These are phyloP conservation scores for Heliangelus exortis DNA, from an alignment of 2,797 vertebrate species.

Conservation along the genomic window DNA sequence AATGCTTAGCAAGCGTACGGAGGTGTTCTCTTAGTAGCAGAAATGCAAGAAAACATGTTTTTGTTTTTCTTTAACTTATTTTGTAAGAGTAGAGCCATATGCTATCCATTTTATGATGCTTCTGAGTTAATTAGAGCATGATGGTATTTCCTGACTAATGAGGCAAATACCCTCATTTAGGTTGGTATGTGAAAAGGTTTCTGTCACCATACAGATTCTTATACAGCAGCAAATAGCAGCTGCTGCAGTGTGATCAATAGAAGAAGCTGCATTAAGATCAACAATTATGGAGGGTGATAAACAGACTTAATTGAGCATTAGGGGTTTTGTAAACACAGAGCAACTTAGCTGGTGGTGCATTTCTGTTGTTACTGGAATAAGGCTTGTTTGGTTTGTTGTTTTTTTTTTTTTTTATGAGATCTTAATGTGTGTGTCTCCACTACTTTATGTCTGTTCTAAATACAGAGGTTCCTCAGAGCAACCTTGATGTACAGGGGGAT, in stretches of 20 bases:
- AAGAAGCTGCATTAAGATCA: background rate
- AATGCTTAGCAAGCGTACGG: background rate
- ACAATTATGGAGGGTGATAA: background rate
- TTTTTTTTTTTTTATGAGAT: background rate
- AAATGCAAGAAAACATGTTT: conserved; percentile 9
- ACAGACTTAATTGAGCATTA: background rate
- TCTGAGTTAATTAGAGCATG: conserved; percentile 50
- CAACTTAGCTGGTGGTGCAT: background rate
- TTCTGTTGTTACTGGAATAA: background rate
- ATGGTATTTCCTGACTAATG: conserved; percentile 53
- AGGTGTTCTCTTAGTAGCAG: background rate
- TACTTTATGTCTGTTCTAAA: background rate
- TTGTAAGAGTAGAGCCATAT: background rate
- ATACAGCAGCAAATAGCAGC: background rate
- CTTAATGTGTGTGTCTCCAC: background rate
- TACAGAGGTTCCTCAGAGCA: background rate
- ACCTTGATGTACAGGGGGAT: background rate
- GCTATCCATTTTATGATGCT: conserved; percentile 37
- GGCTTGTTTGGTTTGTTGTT: too few relatives aligned
- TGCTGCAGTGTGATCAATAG: conserved; percentile 11
- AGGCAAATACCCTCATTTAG: conserved; percentile 7
- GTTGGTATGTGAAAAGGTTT: conserved; percentile 28
- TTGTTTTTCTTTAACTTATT: background rate
- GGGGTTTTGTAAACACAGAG: background rate
- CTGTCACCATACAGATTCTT: background rate